Evolutionary conservation across 2,888 invertebrate species (phyloP), one percentile per base, ranked within the genome.

Genomic region (Gari tellinella): DNA sequence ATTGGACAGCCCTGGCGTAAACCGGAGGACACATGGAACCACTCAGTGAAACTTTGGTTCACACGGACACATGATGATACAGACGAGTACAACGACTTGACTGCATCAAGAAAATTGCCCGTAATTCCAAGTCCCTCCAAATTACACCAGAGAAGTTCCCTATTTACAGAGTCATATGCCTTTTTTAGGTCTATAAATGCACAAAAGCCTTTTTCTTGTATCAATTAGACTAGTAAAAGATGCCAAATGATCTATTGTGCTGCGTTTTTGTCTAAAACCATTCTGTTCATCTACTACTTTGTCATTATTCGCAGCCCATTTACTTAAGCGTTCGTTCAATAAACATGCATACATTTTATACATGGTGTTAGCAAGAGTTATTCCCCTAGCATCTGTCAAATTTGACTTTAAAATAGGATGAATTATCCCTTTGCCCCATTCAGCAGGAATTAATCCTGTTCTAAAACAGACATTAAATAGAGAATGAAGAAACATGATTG

Each of bases 391-490:
- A 26, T 72, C 65, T 2, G 21, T 5, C 8, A 55, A 31, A 14
- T 51, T 46, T 19, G 49, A 62, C 23, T 65, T 60, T 1, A 65
- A 60, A 1, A 72, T 60, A 17, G 72, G 72, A 43, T 60, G 53
- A 1, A 65, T 72, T 21, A 72, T 61, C 7, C 60, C 17, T 60
- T 72, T 65, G 17, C 23, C 41, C 65, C 72, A 72, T 1, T 19
- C 46, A 23, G 51, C 21, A 3, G 74, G 74, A 15, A 74, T 40
- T 40, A 37, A 61, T 7, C 65, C 61, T 5, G 19, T 65, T 19
- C 46, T n/a, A 46, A 65, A 74, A 57, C 74, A 74, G 7, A 53
- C 49, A 51, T 69, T 74, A 40, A 65, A 69, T n/a, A n/a, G n/a
- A n/a, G n/a, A n/a, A n/a, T n/a, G n/a, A n/a, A n/a, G n/a, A n/a